Evolutionary conservation across 2,888 invertebrate genomes (phyloP).

Genomic region (Parnassius smintheus): DNA sequence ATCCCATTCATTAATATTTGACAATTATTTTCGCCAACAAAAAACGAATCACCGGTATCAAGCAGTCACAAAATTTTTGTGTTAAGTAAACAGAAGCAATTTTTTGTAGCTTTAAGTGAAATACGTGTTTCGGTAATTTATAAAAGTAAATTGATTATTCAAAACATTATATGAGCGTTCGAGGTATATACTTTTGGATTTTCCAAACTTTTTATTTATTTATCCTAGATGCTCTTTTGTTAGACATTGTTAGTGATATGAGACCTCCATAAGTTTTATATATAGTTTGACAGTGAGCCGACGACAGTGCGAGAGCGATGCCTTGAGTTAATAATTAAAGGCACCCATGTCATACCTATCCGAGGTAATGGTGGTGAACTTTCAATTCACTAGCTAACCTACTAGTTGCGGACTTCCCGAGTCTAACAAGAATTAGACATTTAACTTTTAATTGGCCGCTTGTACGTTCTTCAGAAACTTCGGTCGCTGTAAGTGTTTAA

Average conservation of each 20-base stretch:
- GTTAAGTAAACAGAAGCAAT: too few relatives aligned
- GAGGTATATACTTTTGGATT: too few relatives aligned
- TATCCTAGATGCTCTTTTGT: too few relatives aligned
- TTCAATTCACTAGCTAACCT: conserved; percentile 55
- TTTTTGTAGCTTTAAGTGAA: too few relatives aligned
- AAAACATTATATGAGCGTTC: too few relatives aligned
- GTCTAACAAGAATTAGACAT: conserved; percentile 79
- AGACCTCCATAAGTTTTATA: neutral
- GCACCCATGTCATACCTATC: conserved; percentile 47
- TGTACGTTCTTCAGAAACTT: conserved; percentile 75
- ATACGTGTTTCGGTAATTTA: too few relatives aligned
- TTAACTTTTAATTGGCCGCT: conserved; percentile 80
- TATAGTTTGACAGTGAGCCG: conserved; percentile 6
- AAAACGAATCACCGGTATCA: too few relatives aligned
- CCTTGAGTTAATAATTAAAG: conserved; percentile 18
- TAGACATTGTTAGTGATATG: neutral
- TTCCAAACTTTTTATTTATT: too few relatives aligned
- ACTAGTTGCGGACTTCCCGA: conserved; percentile 71
- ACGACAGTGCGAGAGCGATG: neutral
- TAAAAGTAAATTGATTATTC: too few relatives aligned
- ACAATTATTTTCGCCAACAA: too few relatives aligned
- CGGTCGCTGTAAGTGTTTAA: conserved; percentile 71
- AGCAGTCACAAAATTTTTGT: too few relatives aligned
- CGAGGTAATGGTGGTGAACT: conserved; percentile 52
- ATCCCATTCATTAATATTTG: too few relatives aligned